phyloP scores from a whole-genome alignment of 2,888 invertebrate genomes.

The Epiperipatus broadwayi region DNA sequence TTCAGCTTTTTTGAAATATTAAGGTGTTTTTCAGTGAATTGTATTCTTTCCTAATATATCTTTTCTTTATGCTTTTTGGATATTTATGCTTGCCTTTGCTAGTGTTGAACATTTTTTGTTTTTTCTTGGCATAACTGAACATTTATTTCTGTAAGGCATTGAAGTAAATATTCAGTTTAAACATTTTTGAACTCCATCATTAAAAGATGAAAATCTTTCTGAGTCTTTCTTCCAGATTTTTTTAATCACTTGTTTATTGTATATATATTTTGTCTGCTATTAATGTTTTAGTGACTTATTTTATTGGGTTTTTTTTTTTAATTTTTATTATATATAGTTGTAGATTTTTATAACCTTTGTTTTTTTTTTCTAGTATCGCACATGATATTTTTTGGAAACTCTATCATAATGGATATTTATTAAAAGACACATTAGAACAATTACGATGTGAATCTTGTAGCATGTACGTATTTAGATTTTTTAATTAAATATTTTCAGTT shows the following conservation, averaged over 20 bases:
- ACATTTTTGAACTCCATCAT: no score
- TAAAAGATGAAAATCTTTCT: no score
- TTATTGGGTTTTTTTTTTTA: neutral
- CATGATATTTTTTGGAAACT: conserved; percentile 73
- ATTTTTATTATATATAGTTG: neutral
- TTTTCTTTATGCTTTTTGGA: no score
- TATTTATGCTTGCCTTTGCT: no score
- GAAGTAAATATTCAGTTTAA: no score
- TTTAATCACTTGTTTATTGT: conserved; percentile 5
- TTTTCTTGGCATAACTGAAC: no score
- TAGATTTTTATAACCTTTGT: conserved; percentile 7
- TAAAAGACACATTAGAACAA: conserved; percentile 69
- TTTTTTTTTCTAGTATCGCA: conserved; percentile 44
- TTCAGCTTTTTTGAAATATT: no score
- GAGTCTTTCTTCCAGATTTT: no score
- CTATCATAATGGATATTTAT: conserved; percentile 58
- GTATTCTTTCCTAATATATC: no score
- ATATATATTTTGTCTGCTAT: neutral
- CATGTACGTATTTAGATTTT: conserved; percentile 30
- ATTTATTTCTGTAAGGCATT: no score
- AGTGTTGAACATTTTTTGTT: no score
- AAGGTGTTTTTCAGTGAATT: no score
- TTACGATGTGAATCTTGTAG: conserved; percentile 70
- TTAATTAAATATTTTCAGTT: neutral
- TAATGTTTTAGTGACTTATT: neutral